Base-by-base conservation (phyloP, 2,888 invertebrate species). In the Vanessa cardui region DNA sequence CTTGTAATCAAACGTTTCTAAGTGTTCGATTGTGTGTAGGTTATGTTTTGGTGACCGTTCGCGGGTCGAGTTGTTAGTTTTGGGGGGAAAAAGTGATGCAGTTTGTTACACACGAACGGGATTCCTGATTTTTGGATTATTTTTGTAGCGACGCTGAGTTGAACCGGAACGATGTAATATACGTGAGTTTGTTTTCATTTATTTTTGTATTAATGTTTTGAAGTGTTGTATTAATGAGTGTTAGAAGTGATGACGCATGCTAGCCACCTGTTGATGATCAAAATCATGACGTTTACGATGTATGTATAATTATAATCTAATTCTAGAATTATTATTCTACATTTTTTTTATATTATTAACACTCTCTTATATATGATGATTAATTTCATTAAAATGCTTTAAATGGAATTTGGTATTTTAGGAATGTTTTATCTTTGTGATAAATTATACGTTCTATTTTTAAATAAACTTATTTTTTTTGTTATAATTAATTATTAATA, bases 81-180 rank as follows among this genome's bases (percentile, higher is more conserved):
- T 84, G 85, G 87, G 79, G 86, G 86, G 85, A 86, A 86, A 84
- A 73, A 68, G 56, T 39, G 62, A 66, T 47, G 45, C 69, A 70
- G 67, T 62, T 63, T 62, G 54, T 20, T 49, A 66, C 62, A 73
- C 67, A 73, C 66, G 64, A 61, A 61, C 70, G 61, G 56, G 58
- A 68, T 58, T 61, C 47, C 59, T 68, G 69, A 69, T 70, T 68
- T 58, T 71, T 71, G 73, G 67, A 75, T 72, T 72, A 63, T 70
- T 73, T 66, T 56, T 62, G 65, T 59, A 62, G 46, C 58, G 62
- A 58, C 58, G 58, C 52, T 52, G 72, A 72, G 63, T 71, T 71
- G 56, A 56, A 58, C 54, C 60, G 66, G 58, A 70, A 76, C 74
- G 68, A 79, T 79, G 79, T 79, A 69, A 77, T 66, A 70, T 58